phyloP scores from a whole-genome alignment of 2,888 invertebrate species.

The Leucania comma region DNA sequence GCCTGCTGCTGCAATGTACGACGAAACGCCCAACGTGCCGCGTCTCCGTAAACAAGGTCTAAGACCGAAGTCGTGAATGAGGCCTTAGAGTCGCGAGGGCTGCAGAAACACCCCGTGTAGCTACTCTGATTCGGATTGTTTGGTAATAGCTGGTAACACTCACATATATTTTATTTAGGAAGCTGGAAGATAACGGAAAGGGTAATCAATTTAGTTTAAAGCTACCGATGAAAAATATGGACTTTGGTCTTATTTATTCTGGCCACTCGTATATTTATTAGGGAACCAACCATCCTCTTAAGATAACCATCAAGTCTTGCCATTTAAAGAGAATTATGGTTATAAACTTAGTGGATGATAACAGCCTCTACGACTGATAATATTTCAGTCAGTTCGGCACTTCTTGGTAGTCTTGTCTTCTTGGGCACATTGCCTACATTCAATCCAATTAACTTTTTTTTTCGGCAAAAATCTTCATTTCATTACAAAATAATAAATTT shows the following conservation, averaged over 20 bases:
- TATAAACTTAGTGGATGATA: not conserved
- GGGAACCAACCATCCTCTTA: constrained; percentile 3
- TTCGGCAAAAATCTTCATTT: not conserved
- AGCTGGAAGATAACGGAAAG: constrained; percentile 21
- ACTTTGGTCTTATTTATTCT: constrained; percentile 9
- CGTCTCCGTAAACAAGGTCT: no score
- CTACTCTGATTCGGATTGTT: no score
- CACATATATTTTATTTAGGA: constrained; percentile 45
- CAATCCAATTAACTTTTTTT: not conserved
- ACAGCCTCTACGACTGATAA: not conserved
- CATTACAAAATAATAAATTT: no score
- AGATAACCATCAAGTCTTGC: constrained; percentile 8
- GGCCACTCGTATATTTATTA: constrained; percentile 30
- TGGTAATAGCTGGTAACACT: no score
- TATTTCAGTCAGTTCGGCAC: not conserved
- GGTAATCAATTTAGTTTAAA: constrained; percentile 40
- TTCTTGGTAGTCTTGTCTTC: not conserved
- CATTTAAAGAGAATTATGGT: constrained; percentile 3
- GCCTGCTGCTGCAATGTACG: no score
- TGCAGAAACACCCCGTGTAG: no score
- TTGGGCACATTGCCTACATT: not conserved
- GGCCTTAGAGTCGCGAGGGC: not conserved
- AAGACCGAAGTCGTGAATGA: no score
- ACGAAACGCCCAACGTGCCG: no score
- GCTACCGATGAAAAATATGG: constrained; percentile 31